phyloP scores from a whole-genome alignment of 2,888 invertebrate genomes.

The Andrena praecox region DNA sequence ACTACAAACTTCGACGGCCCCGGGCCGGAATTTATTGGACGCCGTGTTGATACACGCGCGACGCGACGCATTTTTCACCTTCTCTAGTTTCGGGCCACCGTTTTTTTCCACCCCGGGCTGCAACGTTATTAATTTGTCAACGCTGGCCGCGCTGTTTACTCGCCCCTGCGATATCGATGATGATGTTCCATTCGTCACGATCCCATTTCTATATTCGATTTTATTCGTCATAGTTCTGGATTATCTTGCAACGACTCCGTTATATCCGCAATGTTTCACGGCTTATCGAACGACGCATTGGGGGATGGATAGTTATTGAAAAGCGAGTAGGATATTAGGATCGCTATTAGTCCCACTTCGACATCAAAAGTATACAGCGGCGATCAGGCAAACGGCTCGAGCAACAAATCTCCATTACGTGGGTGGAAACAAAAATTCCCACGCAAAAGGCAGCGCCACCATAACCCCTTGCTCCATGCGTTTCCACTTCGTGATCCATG shows the following conservation, averaged over 20 bases:
- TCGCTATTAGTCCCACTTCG: neutral
- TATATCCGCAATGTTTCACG: neutral
- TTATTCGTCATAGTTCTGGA: neutral
- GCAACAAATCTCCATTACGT: constrained; percentile 21
- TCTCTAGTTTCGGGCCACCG: constrained; percentile 15
- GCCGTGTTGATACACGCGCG: constrained; percentile 38
- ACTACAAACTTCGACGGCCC: constrained; percentile 44
- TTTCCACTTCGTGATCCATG: constrained; percentile 56
- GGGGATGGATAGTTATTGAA: neutral
- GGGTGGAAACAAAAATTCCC: constrained; percentile 13
- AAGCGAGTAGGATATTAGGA: neutral
- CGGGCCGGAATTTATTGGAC: constrained; percentile 51
- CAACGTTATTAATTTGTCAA: constrained; percentile 57
- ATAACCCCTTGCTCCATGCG: constrained; percentile 27
- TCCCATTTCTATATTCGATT: constrained; percentile 29
- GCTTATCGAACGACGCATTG: neutral
- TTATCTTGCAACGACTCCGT: neutral
- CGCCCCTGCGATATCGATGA: constrained; percentile 47
- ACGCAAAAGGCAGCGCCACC: constrained; percentile 8
- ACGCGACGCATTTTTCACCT: constrained; percentile 39
- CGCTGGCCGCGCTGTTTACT: constrained; percentile 42
- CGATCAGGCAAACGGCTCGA: neutral
- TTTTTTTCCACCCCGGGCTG: constrained; percentile 33
- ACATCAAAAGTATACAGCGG: neutral
- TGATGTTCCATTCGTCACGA: constrained; percentile 52